A percentile compares a stretch with the other conserved stretches of the same genome.
Evolutionary conservation across 2,888 invertebrate species (phyloP).

Genomic region (Ethmia dodecea): DNA sequence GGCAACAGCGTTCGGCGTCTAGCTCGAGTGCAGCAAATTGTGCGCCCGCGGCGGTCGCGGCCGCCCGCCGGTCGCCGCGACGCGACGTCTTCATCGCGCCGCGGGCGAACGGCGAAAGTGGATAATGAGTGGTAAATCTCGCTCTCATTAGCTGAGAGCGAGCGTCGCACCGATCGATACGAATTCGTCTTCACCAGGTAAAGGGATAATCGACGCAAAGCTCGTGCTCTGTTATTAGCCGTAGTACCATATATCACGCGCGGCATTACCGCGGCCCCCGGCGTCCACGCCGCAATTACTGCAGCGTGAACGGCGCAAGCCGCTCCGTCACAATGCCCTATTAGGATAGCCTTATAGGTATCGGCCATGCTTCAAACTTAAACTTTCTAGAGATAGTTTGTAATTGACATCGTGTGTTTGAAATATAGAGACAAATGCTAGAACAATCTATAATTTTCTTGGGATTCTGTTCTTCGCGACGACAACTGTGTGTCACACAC

Average conservation of each 20-base stretch:
- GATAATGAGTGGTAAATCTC: constrained; percentile 73
- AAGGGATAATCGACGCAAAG: constrained; percentile 69
- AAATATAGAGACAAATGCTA: no score
- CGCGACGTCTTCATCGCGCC: constrained; percentile 70
- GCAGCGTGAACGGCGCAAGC: constrained; percentile 39
- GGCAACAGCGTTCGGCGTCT: constrained; percentile 44
- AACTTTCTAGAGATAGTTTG: constrained; percentile 14
- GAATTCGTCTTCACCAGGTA: constrained; percentile 66
- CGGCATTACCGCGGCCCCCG: constrained; percentile 64
- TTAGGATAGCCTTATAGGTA: constrained; percentile 42
- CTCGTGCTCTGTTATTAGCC: constrained; percentile 68
- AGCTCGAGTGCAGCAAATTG: constrained; percentile 53
- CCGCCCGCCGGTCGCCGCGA: constrained; percentile 31
- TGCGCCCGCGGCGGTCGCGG: constrained; percentile 57
- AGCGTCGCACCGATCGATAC: constrained; percentile 64
- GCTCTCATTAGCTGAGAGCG: constrained; percentile 69
- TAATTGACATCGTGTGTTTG: constrained; percentile 18
- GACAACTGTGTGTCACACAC: constrained; percentile 22
- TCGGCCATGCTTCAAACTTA: constrained; percentile 11
- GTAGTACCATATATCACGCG: constrained; percentile 74
- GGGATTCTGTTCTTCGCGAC: constrained; percentile 13
- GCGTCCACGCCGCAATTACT: constrained; percentile 69
- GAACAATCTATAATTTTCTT: constrained; percentile 13
- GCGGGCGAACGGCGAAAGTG: constrained; percentile 64
- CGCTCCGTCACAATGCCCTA: constrained; percentile 51